Evolutionary conservation across 2,888 invertebrate species (phyloP), one percentile per base, ranked within the genome.

Genomic region (Luffia ferchaultella): DNA sequence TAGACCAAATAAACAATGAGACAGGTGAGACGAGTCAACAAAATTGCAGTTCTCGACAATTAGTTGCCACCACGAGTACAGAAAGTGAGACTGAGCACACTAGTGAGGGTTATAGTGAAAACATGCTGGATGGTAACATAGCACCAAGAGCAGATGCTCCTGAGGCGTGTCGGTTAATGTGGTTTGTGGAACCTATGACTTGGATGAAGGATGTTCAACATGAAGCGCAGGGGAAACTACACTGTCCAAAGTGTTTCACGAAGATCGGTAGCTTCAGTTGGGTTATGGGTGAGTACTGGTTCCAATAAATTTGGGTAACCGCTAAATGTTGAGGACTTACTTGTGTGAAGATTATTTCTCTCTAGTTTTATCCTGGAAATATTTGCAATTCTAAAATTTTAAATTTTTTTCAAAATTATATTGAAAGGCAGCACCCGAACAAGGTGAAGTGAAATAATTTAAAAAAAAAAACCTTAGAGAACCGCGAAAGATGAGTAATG

Each of bases 251-350:
- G 70, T 96, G 96, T 66, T 83, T 83, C 53, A 88, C 88, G 54
- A 96, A 96, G 77, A 85, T 96, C 54, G 97, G 96, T 20, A 93
- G 93, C 52, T 96, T 93, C 70, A 95, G 93, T 70, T 96, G 96
- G 97, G 87, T 93, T 53, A 92, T 91, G 88, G 93, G 92, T 91
- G 56, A 67, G 80, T 57, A 3, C 5, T 40, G 17, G 30, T 30
- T 30, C 12, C 12, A 30, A 30, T 30, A 30, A 30, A 30, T n/a
- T n/a, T n/a, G n/a, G n/a, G n/a, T n/a, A n/a, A n/a, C n/a, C n/a
- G n/a, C n/a, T n/a, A n/a, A n/a, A n/a, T n/a, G n/a, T n/a, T n/a
- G n/a, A n/a, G n/a, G n/a, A n/a, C n/a, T n/a, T n/a, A n/a, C n/a
- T n/a, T n/a, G n/a, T n/a, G n/a, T n/a, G n/a, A n/a, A n/a, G n/a